Evolutionary conservation across 2,113 vertebrate genomes (phyloP), one percentile per base, ranked within the genome.

Genomic region (Istiophorus platypterus): DNA sequence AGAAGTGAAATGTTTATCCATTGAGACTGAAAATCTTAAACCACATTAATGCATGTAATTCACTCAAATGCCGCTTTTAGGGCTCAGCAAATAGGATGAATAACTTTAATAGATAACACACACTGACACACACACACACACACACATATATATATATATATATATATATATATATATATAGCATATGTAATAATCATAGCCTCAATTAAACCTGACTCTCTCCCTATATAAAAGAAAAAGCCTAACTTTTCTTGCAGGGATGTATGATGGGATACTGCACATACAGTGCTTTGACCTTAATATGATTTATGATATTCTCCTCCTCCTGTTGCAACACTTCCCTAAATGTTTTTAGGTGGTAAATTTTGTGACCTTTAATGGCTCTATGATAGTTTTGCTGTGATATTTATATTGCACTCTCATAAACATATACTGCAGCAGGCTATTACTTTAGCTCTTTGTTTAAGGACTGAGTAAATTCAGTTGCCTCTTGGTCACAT

Each of bases 281-380:
- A 63, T 73, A 67, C 70, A 69, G 62, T 56, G 58, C 68, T 51
- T 56, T 81, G 78, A 88, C 80, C 84, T 84, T 78, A 86, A 80
- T 2, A 34, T 84, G 88, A 93, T 89, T 89, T 85, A 90, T 81
- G 39, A 70, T 75, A 66, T 81, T 76, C 84, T 70, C 73, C 58
- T 34, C 79, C 63, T 52, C 41, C 81, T 73, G 72, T 64, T 82
- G 70, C 56, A 73, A 75, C 65, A 66, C 57, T 22, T 26, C 52
- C 52, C 29, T 58, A 54, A 73, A 7, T 74, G 42, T 78, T 81
- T 77, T 86, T 81, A 51, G 11, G 67, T 58, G 51, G 41, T 80
- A 85, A 88, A 39, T 75, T 57, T 29, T 84, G 52, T 85, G 83
- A 90, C 78, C 81, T 89, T 92, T 88, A 85, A 77, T 80, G 68